Base-by-base conservation (phyloP, 2,797 vertebrate species). In the Neopelma chrysocephalum region DNA sequence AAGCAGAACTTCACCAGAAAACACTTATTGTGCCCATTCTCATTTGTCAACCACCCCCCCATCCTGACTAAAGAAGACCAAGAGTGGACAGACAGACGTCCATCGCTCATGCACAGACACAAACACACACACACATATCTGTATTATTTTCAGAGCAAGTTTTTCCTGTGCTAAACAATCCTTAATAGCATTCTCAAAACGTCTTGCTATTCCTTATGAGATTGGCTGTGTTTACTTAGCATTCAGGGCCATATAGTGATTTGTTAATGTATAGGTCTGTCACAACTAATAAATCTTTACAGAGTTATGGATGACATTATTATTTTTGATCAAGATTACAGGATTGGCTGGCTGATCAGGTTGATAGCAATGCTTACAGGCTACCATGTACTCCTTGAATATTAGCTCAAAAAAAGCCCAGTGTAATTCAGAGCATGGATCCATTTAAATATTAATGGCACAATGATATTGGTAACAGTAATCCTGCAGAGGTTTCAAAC, bases 311-410 rank as follows among this genome's bases (percentile, higher is more conserved):
- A 97, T 97, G 89, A 68, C 70, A 82, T 97, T 94, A 96, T 97
- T 97, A 97, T 94, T 97, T 97, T 96, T 95, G 95, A 97, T 95
- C 95, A 95, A 97, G 97, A 97, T 97, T 96, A 89, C 71, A 90
- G 60, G 78, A 26, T 5, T 89, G 71, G 68, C 87, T 93, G 36
- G 78, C 71, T 90, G 96, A 95, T 92, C 89, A 5, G 32, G 78
- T 38, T 93, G 94, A 97, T 96, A 93, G 15, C 4, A 40, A 15
- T 47, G 77, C 65, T 97, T 94, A 91, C 71, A 90, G 62, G 53
- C 88, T 92, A 86, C 93, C 89, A 92, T 51, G 60, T 92, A 73
- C 20, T 75, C 61, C 72, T 77, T 50, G 29, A 81, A 94, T 94
- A 96, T 86, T 87, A 89, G 73, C 69, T 76, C 56, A 69, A 82